Base-by-base conservation (phyloP, 2,888 invertebrate genomes). In the Mimas tiliae region DNA sequence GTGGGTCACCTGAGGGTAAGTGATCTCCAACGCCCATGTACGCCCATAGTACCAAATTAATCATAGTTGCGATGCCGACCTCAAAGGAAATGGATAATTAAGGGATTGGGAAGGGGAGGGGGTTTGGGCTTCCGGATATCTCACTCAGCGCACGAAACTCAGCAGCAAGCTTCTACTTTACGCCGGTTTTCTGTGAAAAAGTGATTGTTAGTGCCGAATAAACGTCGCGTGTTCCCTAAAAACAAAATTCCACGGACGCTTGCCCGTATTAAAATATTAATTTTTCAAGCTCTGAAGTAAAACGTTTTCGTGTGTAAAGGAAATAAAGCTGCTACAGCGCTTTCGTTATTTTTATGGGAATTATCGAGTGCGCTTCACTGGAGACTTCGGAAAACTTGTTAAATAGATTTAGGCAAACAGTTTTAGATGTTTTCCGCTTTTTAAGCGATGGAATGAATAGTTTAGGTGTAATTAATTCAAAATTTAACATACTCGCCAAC, bases 141-240 rank as follows among this genome's bases (percentile, higher is more conserved):
- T n/a, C n/a, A n/a, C n/a, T n/a, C n/a, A n/a, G n/a, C n/a, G n/a
- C n/a, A n/a, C n/a, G n/a, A n/a, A n/a, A n/a, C n/a, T n/a, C n/a
- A n/a, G n/a, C n/a, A n/a, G n/a, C n/a, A n/a, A n/a, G n/a, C n/a
- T n/a, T n/a, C n/a, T n/a, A n/a, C n/a, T n/a, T n/a, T n/a, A n/a
- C n/a, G n/a, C n/a, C n/a, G n/a, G n/a, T n/a, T n/a, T n/a, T n/a
- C n/a, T n/a, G n/a, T n/a, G n/a, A 52, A 45, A 45, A 38, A 63
- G 65, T 45, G 58, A 45, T 48, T 62, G 33, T 48, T 63, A 62
- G 48, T 65, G 53, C 58, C 65, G 38, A 16, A 63, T 67, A 53
- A 48, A 53, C 47, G 65, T 58, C 42, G 58, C 42, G 58, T 42
- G 11, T 42, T 19, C 19, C 12, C 19, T 27, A 52, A 63, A 51